phyloP scores from a whole-genome alignment of 2,888 invertebrate species.

The Nomada goodeniana region DNA sequence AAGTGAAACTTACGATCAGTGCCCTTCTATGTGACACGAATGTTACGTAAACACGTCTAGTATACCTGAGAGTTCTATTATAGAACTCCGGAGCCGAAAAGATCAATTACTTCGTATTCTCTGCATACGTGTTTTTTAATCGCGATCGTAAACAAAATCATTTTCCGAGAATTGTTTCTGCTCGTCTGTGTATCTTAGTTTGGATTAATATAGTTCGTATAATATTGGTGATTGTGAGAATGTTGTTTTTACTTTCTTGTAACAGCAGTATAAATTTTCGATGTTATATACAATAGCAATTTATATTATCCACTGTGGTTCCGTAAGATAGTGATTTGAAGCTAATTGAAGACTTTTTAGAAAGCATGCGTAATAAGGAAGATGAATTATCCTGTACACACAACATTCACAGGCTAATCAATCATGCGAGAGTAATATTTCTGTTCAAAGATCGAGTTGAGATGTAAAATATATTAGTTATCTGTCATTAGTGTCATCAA shows the following conservation, averaged over 20 bases:
- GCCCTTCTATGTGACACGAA: neutral
- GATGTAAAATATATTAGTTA: slow-evolving; percentile 3
- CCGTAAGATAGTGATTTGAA: neutral
- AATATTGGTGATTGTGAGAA: too few species aligned
- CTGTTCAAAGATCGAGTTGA: neutral
- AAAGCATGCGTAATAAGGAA: neutral
- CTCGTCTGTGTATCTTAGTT: too few species aligned
- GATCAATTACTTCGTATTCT: too few species aligned
- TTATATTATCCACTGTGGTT: neutral
- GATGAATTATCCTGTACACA: neutral
- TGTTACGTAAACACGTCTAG: neutral
- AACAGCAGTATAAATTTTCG: too few species aligned
- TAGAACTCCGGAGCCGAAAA: too few species aligned
- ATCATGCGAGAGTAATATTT: neutral
- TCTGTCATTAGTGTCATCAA: neutral
- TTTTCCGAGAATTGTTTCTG: too few species aligned
- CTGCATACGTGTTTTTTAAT: too few species aligned
- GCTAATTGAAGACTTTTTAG: neutral
- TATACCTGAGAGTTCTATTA: neutral
- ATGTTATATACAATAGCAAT: too few species aligned
- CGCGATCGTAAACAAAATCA: too few species aligned
- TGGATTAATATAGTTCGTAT: too few species aligned
- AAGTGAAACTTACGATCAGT: slow-evolving; percentile 1
- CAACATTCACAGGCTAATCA: neutral
- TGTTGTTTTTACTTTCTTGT: too few species aligned